These are phyloP conservation scores for Onychomys torridus DNA, from an alignment of 2,797 vertebrate genomes.

Conservation along the genomic window DNA sequence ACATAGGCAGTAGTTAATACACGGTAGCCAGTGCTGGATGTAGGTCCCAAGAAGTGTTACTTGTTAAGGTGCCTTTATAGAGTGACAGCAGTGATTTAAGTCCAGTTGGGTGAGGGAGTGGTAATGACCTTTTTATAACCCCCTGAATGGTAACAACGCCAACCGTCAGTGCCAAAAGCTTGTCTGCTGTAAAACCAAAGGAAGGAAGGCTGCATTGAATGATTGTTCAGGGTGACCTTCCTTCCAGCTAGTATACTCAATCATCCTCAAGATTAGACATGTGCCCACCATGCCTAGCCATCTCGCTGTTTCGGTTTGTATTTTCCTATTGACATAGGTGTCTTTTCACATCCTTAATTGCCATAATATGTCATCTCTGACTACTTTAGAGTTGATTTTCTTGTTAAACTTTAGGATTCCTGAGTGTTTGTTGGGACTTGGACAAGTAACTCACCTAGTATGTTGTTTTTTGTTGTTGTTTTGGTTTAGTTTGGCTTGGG, in stretches of 20 bases:
- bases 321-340: not conserved
- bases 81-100: not conserved
- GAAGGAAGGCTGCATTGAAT: not conserved
- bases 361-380: not conserved
- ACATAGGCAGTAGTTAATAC: too few species aligned
- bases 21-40: not conserved
- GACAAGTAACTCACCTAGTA: not conserved
- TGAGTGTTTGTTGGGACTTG: not conserved
- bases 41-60: not conserved
- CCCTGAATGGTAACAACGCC: not conserved
- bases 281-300: not conserved
- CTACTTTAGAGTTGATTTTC: slow-evolving; percentile 4
- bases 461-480: not conserved
- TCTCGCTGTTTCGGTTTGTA: not conserved
- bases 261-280: not conserved
- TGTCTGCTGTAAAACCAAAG: not conserved
- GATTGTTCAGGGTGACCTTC: too few species aligned
- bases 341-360: not conserved
- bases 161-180: not conserved
- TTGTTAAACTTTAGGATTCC: not conserved
- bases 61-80: not conserved
- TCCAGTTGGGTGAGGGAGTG: not conserved
- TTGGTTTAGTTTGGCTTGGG: too few species aligned
- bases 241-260: not conserved
- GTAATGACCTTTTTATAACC: not conserved